A percentile compares a stretch with the other conserved stretches of the same genome.
Evolutionary conservation across 2,113 vertebrate genomes (phyloP).

Genomic region (Lophura nycthemera): DNA sequence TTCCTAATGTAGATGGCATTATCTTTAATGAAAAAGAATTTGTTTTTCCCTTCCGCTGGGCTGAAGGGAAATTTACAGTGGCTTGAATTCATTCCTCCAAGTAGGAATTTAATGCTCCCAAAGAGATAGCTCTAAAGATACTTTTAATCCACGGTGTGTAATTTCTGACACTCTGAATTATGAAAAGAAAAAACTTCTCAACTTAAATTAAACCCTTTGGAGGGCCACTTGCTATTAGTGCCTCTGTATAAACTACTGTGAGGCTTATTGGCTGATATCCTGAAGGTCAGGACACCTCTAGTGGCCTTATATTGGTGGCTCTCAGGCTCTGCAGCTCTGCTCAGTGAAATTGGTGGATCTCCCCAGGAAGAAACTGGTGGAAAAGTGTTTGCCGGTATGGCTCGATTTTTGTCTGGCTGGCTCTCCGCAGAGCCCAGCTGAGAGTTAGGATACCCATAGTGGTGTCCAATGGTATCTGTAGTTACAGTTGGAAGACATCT

Average conservation of each 20-base stretch:
- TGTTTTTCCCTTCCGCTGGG: not conserved
- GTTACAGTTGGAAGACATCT: not conserved
- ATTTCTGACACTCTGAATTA: not conserved
- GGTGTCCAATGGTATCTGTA: accelerated
- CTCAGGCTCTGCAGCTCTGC: not conserved
- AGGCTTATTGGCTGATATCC: not conserved
- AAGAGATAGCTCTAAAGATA: not conserved
- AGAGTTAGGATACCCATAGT: not conserved
- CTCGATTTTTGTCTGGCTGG: not conserved
- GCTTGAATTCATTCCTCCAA: conserved; percentile 20
- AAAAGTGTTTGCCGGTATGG: not conserved
- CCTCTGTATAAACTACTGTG: not conserved
- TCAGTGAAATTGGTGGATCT: not conserved
- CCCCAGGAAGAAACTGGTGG: not conserved
- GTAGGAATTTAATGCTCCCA: conserved; percentile 1
- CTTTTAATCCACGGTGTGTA: not conserved
- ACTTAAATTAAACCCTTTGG: not conserved
- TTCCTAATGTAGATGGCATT: not conserved
- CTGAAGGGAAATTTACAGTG: not conserved
- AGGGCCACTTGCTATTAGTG: not conserved
- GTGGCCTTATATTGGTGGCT: not conserved
- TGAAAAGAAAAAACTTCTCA: not conserved
- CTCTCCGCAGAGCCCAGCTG: not conserved
- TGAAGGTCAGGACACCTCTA: not conserved
- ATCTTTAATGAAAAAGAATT: conserved; percentile 35